phyloP scores from a whole-genome alignment of 1,140 invertebrate species.

The Temnothorax longispinosus region DNA sequence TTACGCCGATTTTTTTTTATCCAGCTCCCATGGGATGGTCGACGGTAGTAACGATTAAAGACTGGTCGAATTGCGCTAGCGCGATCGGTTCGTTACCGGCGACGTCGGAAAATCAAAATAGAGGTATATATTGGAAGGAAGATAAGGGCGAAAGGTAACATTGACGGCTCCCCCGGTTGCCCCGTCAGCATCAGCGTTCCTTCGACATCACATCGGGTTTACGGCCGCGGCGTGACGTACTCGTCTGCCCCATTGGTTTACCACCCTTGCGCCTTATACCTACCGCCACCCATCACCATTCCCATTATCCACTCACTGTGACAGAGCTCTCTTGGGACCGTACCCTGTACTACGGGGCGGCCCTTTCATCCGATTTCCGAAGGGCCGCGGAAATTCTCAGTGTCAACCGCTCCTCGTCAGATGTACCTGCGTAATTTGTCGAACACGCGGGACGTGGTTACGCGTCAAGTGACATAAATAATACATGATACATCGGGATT shows the following conservation, averaged over 20 bases:
- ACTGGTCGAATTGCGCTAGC: background rate
- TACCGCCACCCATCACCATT: conserved; percentile 79
- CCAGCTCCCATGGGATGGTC: background rate
- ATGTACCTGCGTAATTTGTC: conserved; percentile 64
- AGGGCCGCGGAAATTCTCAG: conserved; percentile 60
- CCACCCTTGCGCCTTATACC: conserved; percentile 74
- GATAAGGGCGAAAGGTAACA: conserved; percentile 77
- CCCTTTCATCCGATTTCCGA: conserved; percentile 71
- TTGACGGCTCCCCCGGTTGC: conserved; percentile 84
- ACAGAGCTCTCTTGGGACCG: conserved; percentile 83
- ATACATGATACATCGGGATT: conserved; percentile 34
- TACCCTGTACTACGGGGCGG: conserved; percentile 68
- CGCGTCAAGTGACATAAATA: conserved; percentile 41
- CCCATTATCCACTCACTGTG: conserved; percentile 84
- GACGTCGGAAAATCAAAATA: conserved; percentile 51
- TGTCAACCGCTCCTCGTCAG: conserved; percentile 37
- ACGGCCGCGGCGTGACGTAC: conserved; percentile 84
- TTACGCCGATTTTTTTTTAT: background rate
- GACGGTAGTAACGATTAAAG: conserved; percentile 11
- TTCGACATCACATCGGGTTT: conserved; percentile 83
- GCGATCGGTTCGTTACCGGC: conserved; percentile 33
- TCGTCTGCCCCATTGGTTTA: conserved; percentile 79
- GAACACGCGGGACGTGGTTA: conserved; percentile 41
- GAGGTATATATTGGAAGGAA: conserved; percentile 68
- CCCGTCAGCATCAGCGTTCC: conserved; percentile 83